Evolutionary conservation across 2,888 invertebrate genomes (phyloP), one percentile per base, ranked within the genome.

Genomic region (Euzophera pinguis): DNA sequence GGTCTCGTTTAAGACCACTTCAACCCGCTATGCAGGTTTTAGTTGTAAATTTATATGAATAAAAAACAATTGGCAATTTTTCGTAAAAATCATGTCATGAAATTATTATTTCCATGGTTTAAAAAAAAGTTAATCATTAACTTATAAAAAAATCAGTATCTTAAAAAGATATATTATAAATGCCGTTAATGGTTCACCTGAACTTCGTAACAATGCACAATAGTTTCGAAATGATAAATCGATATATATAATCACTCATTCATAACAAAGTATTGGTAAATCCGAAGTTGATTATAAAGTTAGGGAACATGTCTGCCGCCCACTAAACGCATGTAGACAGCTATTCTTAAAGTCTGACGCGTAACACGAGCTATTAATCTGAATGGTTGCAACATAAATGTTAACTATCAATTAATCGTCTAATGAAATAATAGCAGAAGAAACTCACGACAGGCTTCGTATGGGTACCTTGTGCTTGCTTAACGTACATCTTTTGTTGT

Each of bases 291-390:
- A 63, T 64, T 72, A 60, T 62, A 61, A 59, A 64, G 64, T 66
- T 35, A 35, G 41, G 29, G n/a, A 64, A 62, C 64, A 62, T 58
- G 64, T 67, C 54, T 62, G 63, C 80, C 75, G 76, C 77, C 76
- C 77, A 82, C 73, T 55, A 69, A 57, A 69, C 60, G 57, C 63
- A 65, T 64, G 63, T 65, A 61, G 65, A 67, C 62, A 66, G 65
- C 61, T 63, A 63, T 67, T 67, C 64, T 63, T 43, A 55, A 54
- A 58, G 32, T 65, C 66, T 73, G 74, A 75, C 71, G 75, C 76
- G 71, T 80, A 78, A 81, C 80, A 80, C 75, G 76, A 81, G 78
- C 83, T 71, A 85, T 86, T 79, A 81, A 84, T 86, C 81, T 80
- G 72, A 73, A 68, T 57, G 71, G 76, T 81, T 84, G 79, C 83